These are phyloP conservation scores for Tenthredo scrophulariae DNA, from an alignment of 2,888 invertebrate species.

Conservation along the genomic window DNA sequence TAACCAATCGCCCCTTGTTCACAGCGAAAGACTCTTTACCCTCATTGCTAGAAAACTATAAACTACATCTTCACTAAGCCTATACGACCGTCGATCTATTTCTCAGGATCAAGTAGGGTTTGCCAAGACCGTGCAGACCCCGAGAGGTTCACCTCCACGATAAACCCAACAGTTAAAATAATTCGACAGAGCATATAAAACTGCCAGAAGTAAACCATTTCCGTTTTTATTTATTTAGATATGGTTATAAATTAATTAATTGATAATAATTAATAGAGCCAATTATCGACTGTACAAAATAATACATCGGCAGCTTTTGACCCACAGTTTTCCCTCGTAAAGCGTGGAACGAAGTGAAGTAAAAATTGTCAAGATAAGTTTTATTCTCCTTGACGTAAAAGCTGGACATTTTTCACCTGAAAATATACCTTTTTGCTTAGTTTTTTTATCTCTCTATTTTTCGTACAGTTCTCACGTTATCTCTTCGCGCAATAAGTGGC, in stretches of 20 bases:
- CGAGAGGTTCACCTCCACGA: constrained; percentile 20
- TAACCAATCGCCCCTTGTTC: neutral
- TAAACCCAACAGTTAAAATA: constrained; percentile 25
- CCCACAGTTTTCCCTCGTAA: neutral
- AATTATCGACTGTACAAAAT: neutral
- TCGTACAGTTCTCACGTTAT: neutral
- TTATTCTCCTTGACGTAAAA: neutral
- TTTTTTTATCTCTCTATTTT: neutral
- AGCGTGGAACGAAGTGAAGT: neutral
- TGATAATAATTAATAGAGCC: neutral
- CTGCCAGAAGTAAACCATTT: neutral
- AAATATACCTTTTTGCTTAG: neutral
- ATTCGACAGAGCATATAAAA: neutral
- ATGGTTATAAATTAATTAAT: neutral
- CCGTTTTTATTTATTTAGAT: neutral
- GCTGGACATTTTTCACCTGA: neutral
- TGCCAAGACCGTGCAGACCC: neutral
- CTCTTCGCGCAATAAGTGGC: constrained; percentile 8
- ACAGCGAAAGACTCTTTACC: neutral
- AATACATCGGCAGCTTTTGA: neutral
- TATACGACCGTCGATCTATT: constrained; percentile 25
- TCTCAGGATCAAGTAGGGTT: constrained; percentile 25
- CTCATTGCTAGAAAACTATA: constrained; percentile 13
- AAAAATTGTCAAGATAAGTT: neutral
- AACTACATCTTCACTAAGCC: constrained; percentile 31